Evolutionary conservation across 2,888 invertebrate genomes (phyloP), one percentile per base, ranked within the genome.

Genomic region (Synergus laeviventris): DNA sequence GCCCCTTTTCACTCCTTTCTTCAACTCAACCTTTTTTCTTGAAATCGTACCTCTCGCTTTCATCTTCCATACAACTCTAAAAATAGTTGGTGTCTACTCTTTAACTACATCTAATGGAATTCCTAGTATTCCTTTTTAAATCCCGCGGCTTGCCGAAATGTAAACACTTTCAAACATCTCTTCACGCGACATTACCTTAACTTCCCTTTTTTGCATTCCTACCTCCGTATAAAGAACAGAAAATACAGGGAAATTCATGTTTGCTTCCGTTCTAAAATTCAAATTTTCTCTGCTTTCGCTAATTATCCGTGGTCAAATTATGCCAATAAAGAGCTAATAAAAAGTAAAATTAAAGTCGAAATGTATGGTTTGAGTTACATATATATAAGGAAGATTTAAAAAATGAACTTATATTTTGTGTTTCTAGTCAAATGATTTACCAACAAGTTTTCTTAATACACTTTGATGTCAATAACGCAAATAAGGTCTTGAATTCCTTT

Each of bases 161-260:
- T 79, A 78, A 81, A 82, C 81, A 79, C 81, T 77, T 74, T 70
- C 75, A 77, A 74, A 66, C 77, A 75, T 77, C 79, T 62, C 83
- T 88, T 88, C 78, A 86, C 87, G 85, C 86, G 84, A 87, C 87
- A 87, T 88, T 88, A 87, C 84, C 84, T 84, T 83, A 85, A 86
- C 86, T 83, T 45, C 54, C 74, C 54, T 78, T 76, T 64, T 73
- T 73, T 73, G 73, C 61, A 60, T 76, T 70, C 45, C 49, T 12
- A 9, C 49, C 42, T 61, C 12, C 7, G 70, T 14, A 45, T 61
- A 36, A 42, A 76, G 36, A 42, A 59, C 16, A 38, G 31, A 74
- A 24, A 45, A n/a, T 4, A 56, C 5, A 66, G 66, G 18, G 42
- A 36, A 54, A 73, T 56, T 49, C 64, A 64, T 12, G 3, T n/a